These are phyloP conservation scores for Ochropacha duplaris DNA, from an alignment of 2,888 invertebrate species.

Conservation along the genomic window DNA sequence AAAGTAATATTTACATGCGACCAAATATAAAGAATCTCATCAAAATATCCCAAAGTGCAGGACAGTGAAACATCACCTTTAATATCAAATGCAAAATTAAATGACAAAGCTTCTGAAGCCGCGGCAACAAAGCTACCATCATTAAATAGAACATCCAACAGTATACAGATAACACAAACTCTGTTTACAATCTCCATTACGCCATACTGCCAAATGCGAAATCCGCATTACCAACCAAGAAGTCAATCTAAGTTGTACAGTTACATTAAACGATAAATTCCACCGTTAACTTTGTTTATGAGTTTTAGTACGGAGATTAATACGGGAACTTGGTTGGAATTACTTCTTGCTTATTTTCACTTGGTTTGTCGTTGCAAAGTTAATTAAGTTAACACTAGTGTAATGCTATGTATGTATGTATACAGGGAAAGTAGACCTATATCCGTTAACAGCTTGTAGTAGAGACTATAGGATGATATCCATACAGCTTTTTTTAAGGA, in stretches of 20 bases:
- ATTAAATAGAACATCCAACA: background rate
- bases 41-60: no score
- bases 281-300: conserved; percentile 42
- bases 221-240: conserved; percentile 39
- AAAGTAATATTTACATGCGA: no score
- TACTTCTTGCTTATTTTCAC: conserved; percentile 19
- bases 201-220: conserved; percentile 15
- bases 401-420: no score
- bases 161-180: background rate
- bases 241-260: conserved; percentile 62
- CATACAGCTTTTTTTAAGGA: no score
- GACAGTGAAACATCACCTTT: no score
- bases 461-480: no score
- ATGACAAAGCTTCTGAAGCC: no score
- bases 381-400: background rate
- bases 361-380: background rate
- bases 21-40: no score
- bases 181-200: conserved; percentile 9
- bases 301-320: conserved; percentile 28
- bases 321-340: conserved; percentile 11
- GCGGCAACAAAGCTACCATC: no score
- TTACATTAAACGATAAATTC: conserved; percentile 55
- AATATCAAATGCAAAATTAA: no score
- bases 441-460: no score
- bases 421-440: no score